Percentiles rank a stretch among this genome's conserved stretches.
phyloP scores from a whole-genome alignment of 2,888 invertebrate species.

The Ganaspis brasiliensis region DNA sequence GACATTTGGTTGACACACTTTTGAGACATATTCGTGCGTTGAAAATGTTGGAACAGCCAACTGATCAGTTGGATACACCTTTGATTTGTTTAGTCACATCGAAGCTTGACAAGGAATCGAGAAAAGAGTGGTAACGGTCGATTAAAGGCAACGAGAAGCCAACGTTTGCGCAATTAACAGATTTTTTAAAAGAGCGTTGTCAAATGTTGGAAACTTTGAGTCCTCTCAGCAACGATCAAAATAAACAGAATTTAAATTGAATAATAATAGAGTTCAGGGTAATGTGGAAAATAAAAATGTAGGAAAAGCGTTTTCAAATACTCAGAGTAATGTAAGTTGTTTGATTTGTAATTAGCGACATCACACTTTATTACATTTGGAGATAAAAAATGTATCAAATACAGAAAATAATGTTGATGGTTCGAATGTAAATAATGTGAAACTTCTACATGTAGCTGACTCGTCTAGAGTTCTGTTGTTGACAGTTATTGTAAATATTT shows the following conservation, averaged over 20 bases:
- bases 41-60: not conserved
- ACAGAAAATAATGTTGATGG: too few relatives aligned
- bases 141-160: not conserved
- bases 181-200: not conserved
- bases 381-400: too few relatives aligned
- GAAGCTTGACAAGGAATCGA: not conserved
- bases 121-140: not conserved
- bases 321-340: not conserved
- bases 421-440: too few relatives aligned
- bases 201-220: not conserved
- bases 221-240: not conserved
- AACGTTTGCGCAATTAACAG: not conserved
- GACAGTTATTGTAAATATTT: too few relatives aligned
- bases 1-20: not conserved
- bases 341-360: not conserved
- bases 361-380: too few relatives aligned
- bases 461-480: too few relatives aligned
- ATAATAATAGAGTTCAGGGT: not conserved
- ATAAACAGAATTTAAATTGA: not conserved
- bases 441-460: too few relatives aligned
- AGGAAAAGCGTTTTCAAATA: not conserved
- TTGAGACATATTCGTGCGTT: not conserved
- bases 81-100: not conserved
- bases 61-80: not conserved
- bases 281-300: not conserved